phyloP scores from a whole-genome alignment of 2,113 vertebrate genomes.

The Nesogale talazaci region DNA sequence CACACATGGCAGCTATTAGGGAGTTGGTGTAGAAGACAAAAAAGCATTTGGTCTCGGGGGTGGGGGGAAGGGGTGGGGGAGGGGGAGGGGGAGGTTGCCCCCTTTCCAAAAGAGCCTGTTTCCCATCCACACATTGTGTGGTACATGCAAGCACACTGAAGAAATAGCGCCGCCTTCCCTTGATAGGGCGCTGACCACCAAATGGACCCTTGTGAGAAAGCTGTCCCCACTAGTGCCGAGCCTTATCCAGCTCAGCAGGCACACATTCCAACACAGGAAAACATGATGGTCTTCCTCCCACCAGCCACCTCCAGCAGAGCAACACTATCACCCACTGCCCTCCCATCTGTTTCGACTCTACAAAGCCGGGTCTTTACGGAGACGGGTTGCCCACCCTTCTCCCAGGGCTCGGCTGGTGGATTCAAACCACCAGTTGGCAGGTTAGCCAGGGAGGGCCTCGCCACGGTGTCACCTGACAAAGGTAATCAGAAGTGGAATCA shows the following conservation, averaged over 20 bases:
- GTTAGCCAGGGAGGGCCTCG: neutral
- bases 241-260: neutral
- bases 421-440: neutral
- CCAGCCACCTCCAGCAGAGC: neutral
- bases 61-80: neutral
- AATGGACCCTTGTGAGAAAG: accelerated
- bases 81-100: slow-evolving; percentile 18
- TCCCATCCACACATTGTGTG: slow-evolving; percentile 55
- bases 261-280: neutral
- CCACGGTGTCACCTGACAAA: neutral
- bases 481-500: accelerated
- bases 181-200: neutral
- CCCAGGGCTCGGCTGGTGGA: neutral
- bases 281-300: accelerated
- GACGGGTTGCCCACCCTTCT: neutral
- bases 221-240: neutral
- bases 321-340: neutral
- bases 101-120: slow-evolving; percentile 60
- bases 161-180: neutral
- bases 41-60: slow-evolving; percentile 63
- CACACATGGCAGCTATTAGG: slow-evolving; percentile 80
- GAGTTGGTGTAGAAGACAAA: slow-evolving; percentile 43
- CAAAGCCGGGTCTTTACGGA: neutral
- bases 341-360: neutral
- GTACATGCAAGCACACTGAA: slow-evolving; percentile 11